phyloP scores from a whole-genome alignment of 2,888 invertebrate genomes.

The Cheilosia vulpina region DNA sequence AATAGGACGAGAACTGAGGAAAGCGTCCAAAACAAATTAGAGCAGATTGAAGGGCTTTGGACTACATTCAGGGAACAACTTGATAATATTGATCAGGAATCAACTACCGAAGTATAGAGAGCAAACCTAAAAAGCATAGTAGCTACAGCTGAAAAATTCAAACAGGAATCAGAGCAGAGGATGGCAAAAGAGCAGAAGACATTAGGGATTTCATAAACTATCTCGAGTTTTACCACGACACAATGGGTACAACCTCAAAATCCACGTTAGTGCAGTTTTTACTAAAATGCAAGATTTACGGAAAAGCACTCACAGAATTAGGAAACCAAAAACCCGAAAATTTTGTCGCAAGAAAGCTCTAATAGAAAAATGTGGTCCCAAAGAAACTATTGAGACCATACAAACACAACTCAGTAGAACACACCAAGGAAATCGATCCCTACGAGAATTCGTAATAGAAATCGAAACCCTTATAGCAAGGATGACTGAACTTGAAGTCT shows the following conservation, averaged over 20 bases:
- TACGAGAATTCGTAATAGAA: constrained; percentile 11
- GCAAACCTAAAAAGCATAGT: not conserved
- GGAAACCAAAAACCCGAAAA: not conserved
- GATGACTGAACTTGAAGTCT: constrained; percentile 12
- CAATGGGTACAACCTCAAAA: not conserved
- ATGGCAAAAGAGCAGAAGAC: constrained; percentile 10
- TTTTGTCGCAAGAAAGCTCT: not conserved
- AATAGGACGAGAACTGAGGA: too few species aligned
- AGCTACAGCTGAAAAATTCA: not conserved
- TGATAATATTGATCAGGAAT: not conserved
- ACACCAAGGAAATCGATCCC: too few species aligned
- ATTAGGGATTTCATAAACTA: constrained; percentile 31
- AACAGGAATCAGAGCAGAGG: not conserved
- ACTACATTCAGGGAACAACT: not conserved
- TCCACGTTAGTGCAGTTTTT: not conserved
- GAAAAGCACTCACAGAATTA: constrained; percentile 10
- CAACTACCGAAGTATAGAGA: not conserved
- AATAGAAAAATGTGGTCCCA: not conserved
- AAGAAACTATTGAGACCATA: not conserved
- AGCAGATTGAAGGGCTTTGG: too few species aligned
- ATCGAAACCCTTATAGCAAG: constrained; percentile 15
- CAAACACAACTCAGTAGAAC: too few species aligned
- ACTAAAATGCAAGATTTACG: not conserved
- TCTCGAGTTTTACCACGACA: constrained; percentile 25
- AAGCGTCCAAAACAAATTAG: too few species aligned